Conservation (phyloP, 92 coral and sea anemone species). For the Chrysogorgia sp. region DNA sequence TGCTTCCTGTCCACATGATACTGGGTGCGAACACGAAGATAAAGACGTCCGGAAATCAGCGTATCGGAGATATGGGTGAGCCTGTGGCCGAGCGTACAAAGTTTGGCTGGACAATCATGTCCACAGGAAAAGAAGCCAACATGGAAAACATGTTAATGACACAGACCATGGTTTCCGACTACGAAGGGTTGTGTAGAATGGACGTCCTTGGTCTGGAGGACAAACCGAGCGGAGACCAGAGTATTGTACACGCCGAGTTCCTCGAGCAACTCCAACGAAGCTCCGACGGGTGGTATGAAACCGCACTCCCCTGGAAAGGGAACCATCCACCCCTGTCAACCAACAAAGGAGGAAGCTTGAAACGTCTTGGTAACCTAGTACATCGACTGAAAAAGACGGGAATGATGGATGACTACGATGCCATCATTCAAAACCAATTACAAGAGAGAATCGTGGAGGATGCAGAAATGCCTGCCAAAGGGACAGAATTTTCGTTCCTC, state of each 20-base stretch:
- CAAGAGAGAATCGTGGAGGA: conserved; percentile 55
- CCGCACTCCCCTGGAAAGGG: conserved; percentile 64
- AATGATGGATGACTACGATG: conserved; percentile 46
- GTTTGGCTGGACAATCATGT: no score
- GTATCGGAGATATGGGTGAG: no score
- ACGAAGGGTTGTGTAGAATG: conserved; percentile 57
- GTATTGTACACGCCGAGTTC: conserved; percentile 61
- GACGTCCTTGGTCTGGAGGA: conserved; percentile 68
- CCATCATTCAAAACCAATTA: conserved; percentile 54
- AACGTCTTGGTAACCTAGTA: conserved; percentile 46
- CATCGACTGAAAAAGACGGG: conserved; percentile 53
- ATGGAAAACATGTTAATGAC: no score
- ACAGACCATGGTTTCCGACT: background rate
- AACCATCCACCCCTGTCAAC: conserved; percentile 52
- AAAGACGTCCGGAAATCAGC: no score
- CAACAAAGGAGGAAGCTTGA: conserved; percentile 58
- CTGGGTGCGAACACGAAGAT: no score
- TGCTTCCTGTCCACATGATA: no score
- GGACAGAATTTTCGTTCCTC: conserved; percentile 59
- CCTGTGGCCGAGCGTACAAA: no score
- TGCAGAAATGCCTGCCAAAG: conserved; percentile 62
- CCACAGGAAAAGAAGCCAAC: no score
- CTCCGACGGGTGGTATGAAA: conserved; percentile 65
- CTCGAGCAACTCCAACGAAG: conserved; percentile 61
- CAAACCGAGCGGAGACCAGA: conserved; percentile 60